These are phyloP conservation scores for Nemotelus nigrinus DNA, from an alignment of 2,888 invertebrate species.

Conservation along the genomic window DNA sequence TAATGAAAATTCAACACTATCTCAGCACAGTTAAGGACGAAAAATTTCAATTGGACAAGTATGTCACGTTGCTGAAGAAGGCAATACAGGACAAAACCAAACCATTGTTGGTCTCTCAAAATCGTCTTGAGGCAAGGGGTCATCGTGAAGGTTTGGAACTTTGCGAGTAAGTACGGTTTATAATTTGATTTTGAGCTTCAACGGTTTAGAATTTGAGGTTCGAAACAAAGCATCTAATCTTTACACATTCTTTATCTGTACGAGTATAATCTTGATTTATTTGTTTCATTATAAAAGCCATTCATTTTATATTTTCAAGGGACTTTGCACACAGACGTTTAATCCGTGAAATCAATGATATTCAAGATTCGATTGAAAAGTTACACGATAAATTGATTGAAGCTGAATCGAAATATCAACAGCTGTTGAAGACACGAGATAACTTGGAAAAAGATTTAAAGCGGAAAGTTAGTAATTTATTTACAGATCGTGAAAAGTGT, in stretches of 20 bases:
- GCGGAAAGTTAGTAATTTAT: slow-evolving; percentile 87
- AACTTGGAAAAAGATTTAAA: slow-evolving; percentile 86
- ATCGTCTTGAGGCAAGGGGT: slow-evolving; percentile 86
- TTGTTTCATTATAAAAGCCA: slow-evolving; percentile 65
- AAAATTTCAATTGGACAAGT: slow-evolving; percentile 92
- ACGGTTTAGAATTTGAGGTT: background rate
- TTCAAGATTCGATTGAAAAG: slow-evolving; percentile 82
- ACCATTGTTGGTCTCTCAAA: slow-evolving; percentile 87
- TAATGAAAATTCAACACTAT: slow-evolving; percentile 79
- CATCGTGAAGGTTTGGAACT: slow-evolving; percentile 90
- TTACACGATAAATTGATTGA: slow-evolving; percentile 85
- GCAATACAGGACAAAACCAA: slow-evolving; percentile 88
- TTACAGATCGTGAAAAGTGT: slow-evolving; percentile 95
- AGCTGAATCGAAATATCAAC: slow-evolving; percentile 86
- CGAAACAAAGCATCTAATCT: background rate
- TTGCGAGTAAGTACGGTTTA: slow-evolving; percentile 74
- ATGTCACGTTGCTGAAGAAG: slow-evolving; percentile 87
- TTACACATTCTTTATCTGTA: background rate
- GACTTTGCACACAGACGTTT: slow-evolving; percentile 67
- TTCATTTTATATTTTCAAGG: slow-evolving; percentile 66
- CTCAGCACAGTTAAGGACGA: slow-evolving; percentile 77
- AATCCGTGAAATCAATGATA: slow-evolving; percentile 85
- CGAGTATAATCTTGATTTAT: slow-evolving; percentile 65
- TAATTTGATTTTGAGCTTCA: background rate
- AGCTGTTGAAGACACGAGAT: slow-evolving; percentile 82